phyloP scores from a whole-genome alignment of 2,888 invertebrate species.

The Idaea aversata region DNA sequence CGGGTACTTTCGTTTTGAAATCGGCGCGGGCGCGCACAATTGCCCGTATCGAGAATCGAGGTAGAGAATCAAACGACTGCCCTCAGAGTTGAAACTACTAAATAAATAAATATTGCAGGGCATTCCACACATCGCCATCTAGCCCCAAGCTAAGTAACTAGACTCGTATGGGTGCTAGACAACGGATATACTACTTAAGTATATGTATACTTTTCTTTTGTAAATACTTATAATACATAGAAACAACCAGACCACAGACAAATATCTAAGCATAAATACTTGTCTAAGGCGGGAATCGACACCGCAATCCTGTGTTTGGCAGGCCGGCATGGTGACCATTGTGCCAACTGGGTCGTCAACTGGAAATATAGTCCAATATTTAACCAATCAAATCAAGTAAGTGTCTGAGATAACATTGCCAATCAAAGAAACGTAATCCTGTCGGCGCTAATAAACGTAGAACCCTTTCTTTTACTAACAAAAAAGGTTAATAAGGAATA shows the following conservation, averaged over 20 bases:
- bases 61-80: conserved; percentile 22
- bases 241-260: no score
- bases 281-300: no score
- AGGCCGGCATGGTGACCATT: no score
- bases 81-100: not conserved
- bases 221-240: no score
- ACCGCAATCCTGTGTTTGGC: no score
- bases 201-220: no score
- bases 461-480: not conserved
- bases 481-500: not conserved
- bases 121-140: no score
- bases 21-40: conserved; percentile 77
- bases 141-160: no score
- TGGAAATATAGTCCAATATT: not conserved
- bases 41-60: conserved; percentile 74
- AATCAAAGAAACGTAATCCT: not conserved
- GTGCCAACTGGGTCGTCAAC: no score
- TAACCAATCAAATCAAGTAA: not conserved
- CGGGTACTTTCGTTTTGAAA: conserved; percentile 80
- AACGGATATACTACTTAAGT: no score
- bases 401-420: not conserved
- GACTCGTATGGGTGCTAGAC: no score
- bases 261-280: no score
- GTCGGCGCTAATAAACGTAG: not conserved
- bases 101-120: not conserved